A percentile compares a stretch with the other conserved stretches of the same genome.
phyloP scores from a whole-genome alignment of 2,113 vertebrate species.

The Petaurus breviceps region DNA sequence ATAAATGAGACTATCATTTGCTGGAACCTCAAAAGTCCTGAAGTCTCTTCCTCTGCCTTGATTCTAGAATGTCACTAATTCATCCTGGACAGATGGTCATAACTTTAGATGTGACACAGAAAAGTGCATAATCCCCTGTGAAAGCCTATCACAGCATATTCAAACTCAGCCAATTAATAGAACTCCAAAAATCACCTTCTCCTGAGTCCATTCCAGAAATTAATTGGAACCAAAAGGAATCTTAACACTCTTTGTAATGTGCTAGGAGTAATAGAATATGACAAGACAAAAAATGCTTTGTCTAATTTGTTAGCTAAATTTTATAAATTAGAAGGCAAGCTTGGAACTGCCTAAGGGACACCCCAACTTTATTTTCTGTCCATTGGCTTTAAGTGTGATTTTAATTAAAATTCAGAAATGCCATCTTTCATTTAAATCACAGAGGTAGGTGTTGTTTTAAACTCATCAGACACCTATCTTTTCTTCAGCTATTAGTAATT shows the following conservation, averaged over 20 bases:
- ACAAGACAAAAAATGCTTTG: conserved; percentile 50
- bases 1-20: background rate
- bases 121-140: background rate
- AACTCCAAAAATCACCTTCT: background rate
- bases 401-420: conserved; percentile 71
- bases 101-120: background rate
- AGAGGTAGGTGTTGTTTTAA: conserved; percentile 41
- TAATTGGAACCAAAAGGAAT: background rate
- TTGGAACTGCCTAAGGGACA: conserved; percentile 16
- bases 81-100: background rate
- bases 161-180: background rate
- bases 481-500: conserved; percentile 38
- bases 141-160: background rate
- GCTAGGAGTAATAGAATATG: conserved; percentile 34
- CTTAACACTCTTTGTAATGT: background rate
- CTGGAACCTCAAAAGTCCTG: background rate
- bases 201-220: background rate
- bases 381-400: conserved; percentile 61
- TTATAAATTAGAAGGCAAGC: conserved; percentile 58
- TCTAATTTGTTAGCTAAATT: conserved; percentile 65
- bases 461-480: conserved; percentile 16
- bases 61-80: background rate
- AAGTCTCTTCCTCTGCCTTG: background rate
- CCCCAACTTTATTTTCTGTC: conserved; percentile 29
- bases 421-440: conserved; percentile 68